phyloP scores from a whole-genome alignment of 2,113 vertebrate genomes.

The Mirza zaza region DNA sequence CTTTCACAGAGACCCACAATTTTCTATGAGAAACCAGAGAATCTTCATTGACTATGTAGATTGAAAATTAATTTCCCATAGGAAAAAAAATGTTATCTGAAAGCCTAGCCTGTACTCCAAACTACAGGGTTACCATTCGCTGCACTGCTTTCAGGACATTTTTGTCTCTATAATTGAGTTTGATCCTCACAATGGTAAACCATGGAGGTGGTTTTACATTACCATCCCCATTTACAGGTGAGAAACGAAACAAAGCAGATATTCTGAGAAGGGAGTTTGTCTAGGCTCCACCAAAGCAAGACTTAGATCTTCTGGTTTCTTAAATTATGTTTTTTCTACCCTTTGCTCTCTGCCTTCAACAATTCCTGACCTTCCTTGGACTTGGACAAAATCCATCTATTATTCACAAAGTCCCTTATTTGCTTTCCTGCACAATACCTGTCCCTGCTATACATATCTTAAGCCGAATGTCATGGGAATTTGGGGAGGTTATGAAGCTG shows the following conservation, averaged over 20 bases:
- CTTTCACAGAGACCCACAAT: neutral
- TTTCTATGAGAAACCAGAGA: conserved; percentile 2
- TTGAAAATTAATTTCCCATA: conserved; percentile 39
- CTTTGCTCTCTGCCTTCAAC: neutral
- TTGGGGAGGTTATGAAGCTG: neutral
- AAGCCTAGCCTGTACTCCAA: neutral
- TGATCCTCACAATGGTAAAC: neutral
- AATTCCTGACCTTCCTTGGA: neutral
- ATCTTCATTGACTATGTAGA: neutral
- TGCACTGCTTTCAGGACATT: neutral
- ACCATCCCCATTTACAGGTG: neutral
- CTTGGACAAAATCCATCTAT: neutral
- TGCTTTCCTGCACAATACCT: neutral
- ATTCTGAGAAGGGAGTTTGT: neutral
- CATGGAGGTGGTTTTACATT: neutral
- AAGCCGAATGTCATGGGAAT: neutral
- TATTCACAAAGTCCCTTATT: neutral
- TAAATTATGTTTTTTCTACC: neutral
- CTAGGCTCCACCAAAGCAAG: neutral
- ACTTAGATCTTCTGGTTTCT: neutral
- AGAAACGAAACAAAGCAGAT: neutral
- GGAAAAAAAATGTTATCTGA: neutral
- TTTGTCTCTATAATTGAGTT: neutral
- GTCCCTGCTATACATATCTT: neutral
- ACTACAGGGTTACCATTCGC: neutral